Base-by-base conservation (phyloP, 2,888 invertebrate species). In the Eulithis prunata region DNA sequence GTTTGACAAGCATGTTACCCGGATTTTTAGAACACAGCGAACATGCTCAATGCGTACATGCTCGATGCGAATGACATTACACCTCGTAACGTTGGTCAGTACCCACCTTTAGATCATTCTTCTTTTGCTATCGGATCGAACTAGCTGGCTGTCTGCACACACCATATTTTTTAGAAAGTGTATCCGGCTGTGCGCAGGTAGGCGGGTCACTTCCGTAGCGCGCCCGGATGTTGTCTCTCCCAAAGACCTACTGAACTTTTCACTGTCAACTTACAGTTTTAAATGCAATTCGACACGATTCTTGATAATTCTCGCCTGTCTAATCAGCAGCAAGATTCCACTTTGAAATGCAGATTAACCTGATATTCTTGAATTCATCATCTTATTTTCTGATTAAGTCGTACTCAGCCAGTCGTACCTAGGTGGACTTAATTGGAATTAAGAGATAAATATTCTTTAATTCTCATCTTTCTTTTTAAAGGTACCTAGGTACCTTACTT, bases 81-180 rank as follows among this genome's bases (percentile, higher is more conserved):
- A n/a, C n/a, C n/a, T n/a, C n/a, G n/a, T n/a, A n/a, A n/a, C n/a
- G n/a, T n/a, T n/a, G n/a, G n/a, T n/a, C n/a, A n/a, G n/a, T n/a
- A n/a, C n/a, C n/a, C n/a, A n/a, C n/a, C n/a, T n/a, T n/a, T 67
- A 68, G 70, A 69, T 60, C 57, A 62, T 64, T 66, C 62, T 64
- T 57, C 54, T 43, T 63, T 64, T 52, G 51, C 60, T 69, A 66
- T 71, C 57, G 57, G 49, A 64, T 68, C 59, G 71, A 75, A 68
- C 69, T 64, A 57, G 53, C 73, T 66, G 69, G 51, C 73, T 66
- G 69, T 70, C 77, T 74, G 81, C 81, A 83, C 86, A 82, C 82
- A 84, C 85, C 84, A 85, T 86, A 87, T 89, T 90, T 91, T 91
- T 92, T 93, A 93, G 92, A 93, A 92, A 93, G 92, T 91, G 87